Base-by-base conservation (phyloP, 1,140 invertebrate genomes). In the Calliphora vicina region DNA sequence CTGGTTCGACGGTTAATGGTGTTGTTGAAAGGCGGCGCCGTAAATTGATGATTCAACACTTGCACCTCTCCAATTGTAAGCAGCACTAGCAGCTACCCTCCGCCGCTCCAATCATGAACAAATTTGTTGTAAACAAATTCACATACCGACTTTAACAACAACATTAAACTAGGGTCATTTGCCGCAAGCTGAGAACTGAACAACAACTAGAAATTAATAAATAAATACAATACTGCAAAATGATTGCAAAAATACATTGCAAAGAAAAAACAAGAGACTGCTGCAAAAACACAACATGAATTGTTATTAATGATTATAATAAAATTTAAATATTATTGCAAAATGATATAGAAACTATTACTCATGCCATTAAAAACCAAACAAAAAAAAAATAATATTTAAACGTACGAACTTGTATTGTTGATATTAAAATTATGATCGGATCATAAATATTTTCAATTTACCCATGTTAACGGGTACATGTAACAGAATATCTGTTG, bases 11-110 rank as follows among this genome's bases (percentile, higher is more conserved):
- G n/a, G n/a, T 57, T 57, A n/a, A n/a, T n/a, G n/a, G n/a, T 23
- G 61, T 67, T 67, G 23, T 67, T 67, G 23, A 67, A 25, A 78
- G 74, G 74, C 35, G 74, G 74, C 74, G 74, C 74, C 15, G 74
- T 78, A 78, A 78, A 78, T 78, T 78, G 74, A 78, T 78, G 74
- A 78, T 78, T 78, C 74, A 78, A 78, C 74, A 78, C 74, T 78
- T 78, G 74, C 74, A 78, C 20, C 20, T 20, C 61, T 25, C 26
- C 42, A 45, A 45, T 76, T 76, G 29, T 17, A 35, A 17, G 27
- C 72, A 29, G 8, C 12, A 74, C 72, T 27, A 17, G 1, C 45
- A 1, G 45, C 12, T n/a, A 12, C 12, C 13, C 45, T 10, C 10
- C 10, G 4, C 43, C 43, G n/a, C 10, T 50, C 17, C 45, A 50